A percentile compares a stretch with the other conserved stretches of the same genome.
Evolutionary conservation across 1,140 invertebrate genomes (phyloP).

Genomic region (Pentalonia nigronervosa): DNA sequence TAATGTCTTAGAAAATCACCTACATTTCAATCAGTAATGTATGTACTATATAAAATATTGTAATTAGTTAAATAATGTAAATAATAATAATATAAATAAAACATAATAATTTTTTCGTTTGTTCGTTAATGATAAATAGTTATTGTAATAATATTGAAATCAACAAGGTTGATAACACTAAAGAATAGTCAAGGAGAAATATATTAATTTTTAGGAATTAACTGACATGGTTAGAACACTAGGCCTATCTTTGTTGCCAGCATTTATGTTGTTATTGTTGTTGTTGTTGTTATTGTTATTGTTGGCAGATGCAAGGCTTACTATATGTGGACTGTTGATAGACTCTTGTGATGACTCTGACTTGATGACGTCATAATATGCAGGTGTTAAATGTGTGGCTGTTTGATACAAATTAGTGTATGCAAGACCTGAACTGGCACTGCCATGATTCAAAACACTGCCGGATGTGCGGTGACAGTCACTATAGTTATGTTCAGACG

Average conservation of each 20-base stretch:
- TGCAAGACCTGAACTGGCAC: not conserved
- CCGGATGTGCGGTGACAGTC: slow-evolving; percentile 47
- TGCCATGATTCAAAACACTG: slow-evolving; percentile 42
- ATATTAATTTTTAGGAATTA: slow-evolving; percentile 44
- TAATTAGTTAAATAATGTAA: slow-evolving; percentile 34
- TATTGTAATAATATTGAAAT: slow-evolving; percentile 50
- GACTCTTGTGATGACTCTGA: slow-evolving; percentile 8
- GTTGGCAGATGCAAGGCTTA: slow-evolving; percentile 57
- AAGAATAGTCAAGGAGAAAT: slow-evolving; percentile 48
- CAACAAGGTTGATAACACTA: slow-evolving; percentile 52
- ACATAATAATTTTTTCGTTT: slow-evolving; percentile 49
- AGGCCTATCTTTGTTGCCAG: slow-evolving; percentile 59
- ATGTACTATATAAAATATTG: slow-evolving; percentile 29
- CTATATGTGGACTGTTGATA: slow-evolving; percentile 59
- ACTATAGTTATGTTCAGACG: slow-evolving; percentile 53
- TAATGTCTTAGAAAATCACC: slow-evolving; percentile 35
- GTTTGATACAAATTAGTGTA: slow-evolving; percentile 52
- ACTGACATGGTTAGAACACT: slow-evolving; percentile 59
- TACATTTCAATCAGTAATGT: slow-evolving; percentile 55
- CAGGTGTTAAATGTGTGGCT: slow-evolving; percentile 12
- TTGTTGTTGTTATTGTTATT: slow-evolving; percentile 59
- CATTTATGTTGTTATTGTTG: slow-evolving; percentile 56
- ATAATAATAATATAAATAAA: slow-evolving; percentile 51
- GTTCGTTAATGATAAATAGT: slow-evolving; percentile 51
- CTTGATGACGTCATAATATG: slow-evolving; percentile 58